Evolutionary conservation across 2,797 vertebrate genomes (phyloP), one percentile per base, ranked within the genome.

Genomic region (Pseudochromis fuscus): DNA sequence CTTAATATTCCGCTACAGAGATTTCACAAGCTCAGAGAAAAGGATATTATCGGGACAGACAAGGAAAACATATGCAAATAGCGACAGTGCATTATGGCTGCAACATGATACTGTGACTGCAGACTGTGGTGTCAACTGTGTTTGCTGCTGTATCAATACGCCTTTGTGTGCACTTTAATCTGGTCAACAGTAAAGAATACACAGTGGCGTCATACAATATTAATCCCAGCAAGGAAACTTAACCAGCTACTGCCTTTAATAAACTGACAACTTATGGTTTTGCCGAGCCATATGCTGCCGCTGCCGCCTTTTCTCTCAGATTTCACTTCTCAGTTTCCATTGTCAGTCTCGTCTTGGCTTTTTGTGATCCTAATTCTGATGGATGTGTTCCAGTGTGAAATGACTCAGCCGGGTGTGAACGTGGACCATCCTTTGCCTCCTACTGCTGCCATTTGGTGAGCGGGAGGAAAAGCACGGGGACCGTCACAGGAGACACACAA

Each of bases 351-450:
- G 31, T 83, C 77, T 87, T 75, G 89, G 77, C 87, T 85, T 89
- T 75, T 87, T 86, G 75, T 88, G 86, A 88, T 87, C 84, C 68
- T 88, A 88, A 90, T 91, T 90, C 78, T 86, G 87, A 91, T 89
- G 90, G 89, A 91, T 87, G 79, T 79, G 35, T 87, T 91, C 88
- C 89, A 84, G 88, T 76, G 90, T 84, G 89, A 92, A 91, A 89
- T 90, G 87, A 90, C 80, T 91, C 82, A 82, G 67, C 81, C 33
- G 82, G 75, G 87, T 87, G 88, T 83, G 89, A 93, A 79, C 28
- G 76, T 30, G 63, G 75, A 77, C 85, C 83, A 74, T 87, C 80
- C 87, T 77, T 78, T 72, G 72, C 87, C 85, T 89, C 87, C 88
- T 57, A 85, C 86, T 77, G 88, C 82, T 87, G 68, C 87, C 90